Percentiles rank a stretch among this genome's conserved stretches.
Conservation (phyloP, 2,113 vertebrate species). For the Mesembrinibis cayennensis region DNA sequence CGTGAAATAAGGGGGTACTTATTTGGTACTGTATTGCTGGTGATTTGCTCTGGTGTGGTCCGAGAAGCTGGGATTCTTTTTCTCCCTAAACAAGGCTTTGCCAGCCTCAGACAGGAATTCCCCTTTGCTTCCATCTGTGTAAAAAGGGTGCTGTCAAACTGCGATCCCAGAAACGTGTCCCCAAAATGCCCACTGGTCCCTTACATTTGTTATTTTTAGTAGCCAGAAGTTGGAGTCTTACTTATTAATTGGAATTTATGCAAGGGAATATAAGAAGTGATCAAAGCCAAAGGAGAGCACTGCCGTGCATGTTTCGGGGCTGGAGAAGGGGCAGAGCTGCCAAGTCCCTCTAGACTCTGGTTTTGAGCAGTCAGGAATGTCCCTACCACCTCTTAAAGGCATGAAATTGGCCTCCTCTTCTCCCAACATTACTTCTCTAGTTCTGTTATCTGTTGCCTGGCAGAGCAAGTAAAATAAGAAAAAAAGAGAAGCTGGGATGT, state of each 20-base stretch:
- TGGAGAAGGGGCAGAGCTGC: background rate
- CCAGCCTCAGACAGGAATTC: background rate
- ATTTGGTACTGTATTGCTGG: background rate
- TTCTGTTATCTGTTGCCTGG: background rate
- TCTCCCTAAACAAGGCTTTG: background rate
- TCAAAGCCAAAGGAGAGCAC: background rate
- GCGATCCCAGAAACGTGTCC: background rate
- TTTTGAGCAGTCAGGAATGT: background rate
- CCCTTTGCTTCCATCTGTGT: background rate
- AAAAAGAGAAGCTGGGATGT: background rate
- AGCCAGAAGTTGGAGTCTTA: background rate
- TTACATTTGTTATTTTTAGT: background rate
- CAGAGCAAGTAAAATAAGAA: background rate
- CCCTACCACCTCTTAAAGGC: background rate
- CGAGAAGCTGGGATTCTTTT: background rate
- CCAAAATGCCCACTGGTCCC: rapidly evolving
- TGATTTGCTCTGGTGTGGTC: background rate
- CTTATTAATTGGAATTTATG: background rate
- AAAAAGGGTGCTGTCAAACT: background rate
- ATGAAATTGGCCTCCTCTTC: background rate
- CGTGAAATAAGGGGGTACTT: background rate
- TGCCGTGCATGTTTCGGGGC: rapidly evolving
- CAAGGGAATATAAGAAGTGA: background rate
- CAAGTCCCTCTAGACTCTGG: background rate
- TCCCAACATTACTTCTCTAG: background rate